Evolutionary conservation across 1,140 invertebrate species (phyloP), one percentile per base, ranked within the genome.

Genomic region (Aleiodes sp.): DNA sequence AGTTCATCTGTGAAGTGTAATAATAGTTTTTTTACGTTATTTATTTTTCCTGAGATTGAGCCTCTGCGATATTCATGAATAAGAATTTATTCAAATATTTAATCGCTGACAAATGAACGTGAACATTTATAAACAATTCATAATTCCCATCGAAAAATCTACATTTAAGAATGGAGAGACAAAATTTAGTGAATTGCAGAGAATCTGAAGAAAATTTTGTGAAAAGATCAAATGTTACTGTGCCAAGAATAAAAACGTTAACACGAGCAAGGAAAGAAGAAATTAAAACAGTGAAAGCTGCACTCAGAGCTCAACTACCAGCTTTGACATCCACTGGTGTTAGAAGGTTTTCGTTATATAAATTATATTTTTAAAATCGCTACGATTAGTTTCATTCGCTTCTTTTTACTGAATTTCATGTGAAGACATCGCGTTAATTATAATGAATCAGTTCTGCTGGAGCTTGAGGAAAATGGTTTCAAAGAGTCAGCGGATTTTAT

Each of bases 391-490:
- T n/a, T n/a, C n/a, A n/a, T n/a, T n/a, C 14, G 4, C 6, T 6
- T 14, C n/a, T 16, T 41, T 14, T 8, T 8, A 41, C 4, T 41
- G 39, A 41, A n/a, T 4, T 59, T 59, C 10, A 28, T 57, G 52
- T n/a, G 28, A 29, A 59, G 28, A 14, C 14, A 29, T 29, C 24
- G 26, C 1, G 12, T 59, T 6, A 12, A 21, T 0, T 74, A 85
- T 46, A 75, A 88, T 68, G 83, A 89, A 75, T 87, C 87, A 29
- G 72, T 89, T 0, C 74, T 89, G 10, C 63, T 86, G 10, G 88
- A 90, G 70, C 72, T 90, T 2, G 70, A 80, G 57, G 89, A 90
- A 77, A 70, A 82, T 2, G 86, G 85, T 0, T 88, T 79, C 46
- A 28, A 65, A 0, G 84, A 86, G 61, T 84, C 88, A 0, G 84